These are phyloP conservation scores for Antrozous pallidus DNA, from an alignment of 2,797 vertebrate genomes.

Conservation along the genomic window DNA sequence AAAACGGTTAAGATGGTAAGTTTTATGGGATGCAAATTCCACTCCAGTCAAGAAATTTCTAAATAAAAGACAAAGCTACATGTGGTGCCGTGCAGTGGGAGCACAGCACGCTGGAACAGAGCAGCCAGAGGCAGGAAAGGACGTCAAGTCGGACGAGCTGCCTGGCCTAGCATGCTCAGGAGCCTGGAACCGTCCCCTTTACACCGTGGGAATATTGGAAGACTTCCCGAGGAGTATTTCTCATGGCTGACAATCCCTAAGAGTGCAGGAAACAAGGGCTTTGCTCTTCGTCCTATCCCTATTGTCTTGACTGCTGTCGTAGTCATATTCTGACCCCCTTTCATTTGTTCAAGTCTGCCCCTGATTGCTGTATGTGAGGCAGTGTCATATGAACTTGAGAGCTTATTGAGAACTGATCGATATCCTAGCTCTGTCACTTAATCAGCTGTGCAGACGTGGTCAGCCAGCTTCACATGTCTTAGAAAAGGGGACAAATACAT, in stretches of 20 bases:
- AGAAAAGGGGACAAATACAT: neutral
- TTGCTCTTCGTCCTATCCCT: neutral
- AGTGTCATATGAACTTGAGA: neutral
- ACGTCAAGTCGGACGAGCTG: no score
- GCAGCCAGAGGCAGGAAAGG: no score
- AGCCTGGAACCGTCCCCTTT: neutral
- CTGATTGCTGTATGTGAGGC: no score
- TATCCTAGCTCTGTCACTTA: neutral
- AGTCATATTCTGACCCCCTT: neutral
- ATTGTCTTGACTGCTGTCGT: neutral
- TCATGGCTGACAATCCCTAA: neutral
- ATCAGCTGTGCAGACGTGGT: neutral
- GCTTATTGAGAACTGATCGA: neutral
- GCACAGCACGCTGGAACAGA: neutral
- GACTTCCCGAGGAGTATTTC: neutral
- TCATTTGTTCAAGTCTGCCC: neutral
- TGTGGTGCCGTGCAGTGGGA: no score
- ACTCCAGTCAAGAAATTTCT: neutral
- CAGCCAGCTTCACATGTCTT: neutral
- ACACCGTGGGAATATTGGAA: neutral
- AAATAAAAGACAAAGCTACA: neutral
- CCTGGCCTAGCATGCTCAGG: rapidly evolving
- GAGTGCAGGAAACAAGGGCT: neutral
- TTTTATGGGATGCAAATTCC: neutral
- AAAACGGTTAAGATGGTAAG: neutral